Evolutionary conservation across 2,113 vertebrate genomes (phyloP), one percentile per base, ranked within the genome.

Genomic region (Stictonetta naevosa): DNA sequence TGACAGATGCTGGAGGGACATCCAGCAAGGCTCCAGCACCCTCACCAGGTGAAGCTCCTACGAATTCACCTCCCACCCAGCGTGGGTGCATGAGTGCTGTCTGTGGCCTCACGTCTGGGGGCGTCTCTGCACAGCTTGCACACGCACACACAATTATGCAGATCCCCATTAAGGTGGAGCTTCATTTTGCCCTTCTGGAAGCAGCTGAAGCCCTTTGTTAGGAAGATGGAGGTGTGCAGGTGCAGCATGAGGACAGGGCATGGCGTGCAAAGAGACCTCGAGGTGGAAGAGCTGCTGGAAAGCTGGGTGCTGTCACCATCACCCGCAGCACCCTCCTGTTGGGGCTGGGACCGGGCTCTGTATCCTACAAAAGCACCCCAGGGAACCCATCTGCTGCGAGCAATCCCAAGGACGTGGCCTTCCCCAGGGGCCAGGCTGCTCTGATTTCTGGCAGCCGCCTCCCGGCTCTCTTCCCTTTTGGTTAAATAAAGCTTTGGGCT

Each of bases 401-500:
- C 56, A 73, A 63, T 25, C 31, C 19, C 1, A 34, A 28, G 38
- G 73, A 36, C 4, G 10, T 5, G 1, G 29, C 73, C 22, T 26
- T 33, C 22, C 40, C 59, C 1, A 2, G 21, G 82, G 36, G 19
- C 11, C 0, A 4, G 4, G 34, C 13, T 25, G 64, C 52, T 88
- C 77, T 72, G 33, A 64, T 96, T 96, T 93, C 95, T 97, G 93
- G 92, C 92, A 75, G 56, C 73, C 2, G 8, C 73, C 67, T 26
- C 53, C 81, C 3, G 4, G 13, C 69, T 92, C 58, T 78, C 59
- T 87, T 74, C 84, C 79, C 71, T 88, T 85, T 82, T 40, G 83
- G 91, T 97, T 96, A 94, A 96, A 95, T 85, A 90, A 95, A 88
- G 95, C 83, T 91, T 92, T 88, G 79, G 95, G 92, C 87, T 79